Percentiles rank a stretch among this genome's conserved stretches.
Evolutionary conservation across 1,140 invertebrate species (phyloP).

Genomic region (Glossosoma conforme): DNA sequence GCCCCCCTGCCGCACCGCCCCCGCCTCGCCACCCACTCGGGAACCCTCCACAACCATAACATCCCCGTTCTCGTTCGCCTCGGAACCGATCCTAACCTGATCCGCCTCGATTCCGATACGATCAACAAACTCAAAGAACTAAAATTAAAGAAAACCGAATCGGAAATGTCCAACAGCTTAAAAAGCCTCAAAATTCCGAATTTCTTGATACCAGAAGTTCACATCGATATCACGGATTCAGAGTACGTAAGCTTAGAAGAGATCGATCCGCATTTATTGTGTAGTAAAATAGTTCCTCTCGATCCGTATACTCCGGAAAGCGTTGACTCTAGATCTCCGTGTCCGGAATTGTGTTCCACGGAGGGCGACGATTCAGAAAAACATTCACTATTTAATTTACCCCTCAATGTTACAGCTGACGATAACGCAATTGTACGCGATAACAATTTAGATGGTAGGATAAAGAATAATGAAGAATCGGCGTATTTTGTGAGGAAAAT

Average conservation of each 20-base stretch:
- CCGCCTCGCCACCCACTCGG: slow-evolving; percentile 26
- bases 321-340: slow-evolving; percentile 67
- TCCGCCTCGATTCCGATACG: neutral
- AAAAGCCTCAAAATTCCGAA: slow-evolving; percentile 2
- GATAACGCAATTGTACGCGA: slow-evolving; percentile 29
- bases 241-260: slow-evolving; percentile 42
- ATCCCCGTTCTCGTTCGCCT: slow-evolving; percentile 28
- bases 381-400: slow-evolving; percentile 31
- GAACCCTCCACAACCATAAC: slow-evolving; percentile 13
- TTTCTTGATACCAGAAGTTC: slow-evolving; percentile 41
- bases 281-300: slow-evolving; percentile 39
- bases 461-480: slow-evolving; percentile 25
- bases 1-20: slow-evolving; percentile 21
- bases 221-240: slow-evolving; percentile 49
- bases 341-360: slow-evolving; percentile 43
- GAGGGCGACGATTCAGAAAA: slow-evolving; percentile 24
- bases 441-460: slow-evolving; percentile 25
- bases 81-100: slow-evolving; percentile 38
- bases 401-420: slow-evolving; percentile 26
- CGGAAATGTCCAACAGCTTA: slow-evolving; percentile 5
- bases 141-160: slow-evolving; percentile 8
- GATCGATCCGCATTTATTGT: slow-evolving; percentile 49
- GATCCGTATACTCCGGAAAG: slow-evolving; percentile 76
- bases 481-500: slow-evolving; percentile 23
- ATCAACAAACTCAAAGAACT: slow-evolving; percentile 1